phyloP scores from a whole-genome alignment of 2,113 vertebrate species.

The Lagopus muta region DNA sequence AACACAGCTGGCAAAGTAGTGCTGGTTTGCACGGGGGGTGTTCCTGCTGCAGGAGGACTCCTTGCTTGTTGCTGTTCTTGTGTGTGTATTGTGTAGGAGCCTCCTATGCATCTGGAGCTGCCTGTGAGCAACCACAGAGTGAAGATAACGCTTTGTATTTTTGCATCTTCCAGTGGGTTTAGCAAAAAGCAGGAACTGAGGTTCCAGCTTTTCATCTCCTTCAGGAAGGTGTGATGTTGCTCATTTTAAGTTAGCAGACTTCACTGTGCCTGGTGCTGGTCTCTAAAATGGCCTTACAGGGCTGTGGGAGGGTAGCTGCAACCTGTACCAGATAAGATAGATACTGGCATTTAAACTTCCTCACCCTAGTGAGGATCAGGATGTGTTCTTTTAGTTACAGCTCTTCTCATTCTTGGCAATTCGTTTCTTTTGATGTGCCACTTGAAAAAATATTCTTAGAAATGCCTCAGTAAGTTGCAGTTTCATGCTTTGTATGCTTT shows the following conservation, averaged over 20 bases:
- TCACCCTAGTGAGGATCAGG: not conserved
- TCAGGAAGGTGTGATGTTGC: not conserved
- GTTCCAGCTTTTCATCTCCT: not conserved
- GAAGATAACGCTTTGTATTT: not conserved
- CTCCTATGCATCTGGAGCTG: not conserved
- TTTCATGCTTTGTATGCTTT: not conserved
- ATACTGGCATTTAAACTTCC: not conserved
- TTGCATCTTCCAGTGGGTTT: not conserved
- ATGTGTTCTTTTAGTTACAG: not conserved
- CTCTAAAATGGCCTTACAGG: not conserved
- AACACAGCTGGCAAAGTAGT: not conserved
- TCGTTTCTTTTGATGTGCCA: not conserved
- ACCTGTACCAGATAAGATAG: not conserved
- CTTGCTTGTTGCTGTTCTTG: not conserved
- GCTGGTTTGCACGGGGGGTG: not conserved
- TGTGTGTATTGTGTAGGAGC: fast-evolving
- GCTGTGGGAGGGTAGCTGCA: not conserved
- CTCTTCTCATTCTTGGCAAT: not conserved
- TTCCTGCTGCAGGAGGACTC: not conserved
- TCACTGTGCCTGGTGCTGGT: not conserved
- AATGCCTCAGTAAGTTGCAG: not conserved
- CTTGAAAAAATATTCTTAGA: not conserved
- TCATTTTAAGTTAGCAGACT: not conserved
- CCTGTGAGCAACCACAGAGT: not conserved
- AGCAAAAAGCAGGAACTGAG: not conserved